Evolutionary conservation across 2,113 vertebrate genomes (phyloP), one percentile per base, ranked within the genome.

Genomic region (Phylloscopus trochiloides): DNA sequence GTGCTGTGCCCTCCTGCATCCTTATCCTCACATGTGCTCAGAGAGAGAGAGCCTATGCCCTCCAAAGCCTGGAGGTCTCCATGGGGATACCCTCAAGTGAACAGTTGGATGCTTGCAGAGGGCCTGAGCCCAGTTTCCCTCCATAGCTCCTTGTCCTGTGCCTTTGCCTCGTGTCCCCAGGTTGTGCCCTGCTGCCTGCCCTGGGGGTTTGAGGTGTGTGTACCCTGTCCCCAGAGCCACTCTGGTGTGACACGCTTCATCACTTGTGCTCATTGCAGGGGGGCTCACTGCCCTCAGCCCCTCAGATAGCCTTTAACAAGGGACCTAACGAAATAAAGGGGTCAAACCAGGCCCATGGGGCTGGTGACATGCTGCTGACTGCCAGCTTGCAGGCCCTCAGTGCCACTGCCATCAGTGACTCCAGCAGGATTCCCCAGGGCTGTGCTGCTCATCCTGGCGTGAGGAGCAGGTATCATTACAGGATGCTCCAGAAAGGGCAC

Each of bases 361-460:
- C 59, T 81, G 74, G 25, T 72, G 71, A 85, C 48, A 25, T 6
- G 20, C 75, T 89, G 68, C 62, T 85, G 68, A 34, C 48, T 26
- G 9, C 34, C 0, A 0, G n/a, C 24, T 71, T 1, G 0, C 11
- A 3, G 1, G 12, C 52, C 16, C 73, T 67, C 1, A 0, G 17
- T 71, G 81, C n/a, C 47, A 19, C 14, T 6, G 77, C 61, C 66
- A 43, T 66, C 57, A 58, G 70, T 4, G 5, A 75, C n/a, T 42
- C 59, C 65, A 36, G 54, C 9, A 16, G 29, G 29, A 17, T 1
- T 31, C 45, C 40, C 43, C 0, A 0, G 32, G 36, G 36, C 58
- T 59, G 25, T 59, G 48, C 47, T 1, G 1, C 65, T 20, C 0
- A 0, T 36, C 20, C 38, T 2, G 1, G 58, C 0, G 0, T 1